Percentiles rank a stretch among this genome's conserved stretches.
These are phyloP conservation scores for Tragelaphus eurycerus DNA, from an alignment of 2,797 vertebrate species.

Conservation along the genomic window DNA sequence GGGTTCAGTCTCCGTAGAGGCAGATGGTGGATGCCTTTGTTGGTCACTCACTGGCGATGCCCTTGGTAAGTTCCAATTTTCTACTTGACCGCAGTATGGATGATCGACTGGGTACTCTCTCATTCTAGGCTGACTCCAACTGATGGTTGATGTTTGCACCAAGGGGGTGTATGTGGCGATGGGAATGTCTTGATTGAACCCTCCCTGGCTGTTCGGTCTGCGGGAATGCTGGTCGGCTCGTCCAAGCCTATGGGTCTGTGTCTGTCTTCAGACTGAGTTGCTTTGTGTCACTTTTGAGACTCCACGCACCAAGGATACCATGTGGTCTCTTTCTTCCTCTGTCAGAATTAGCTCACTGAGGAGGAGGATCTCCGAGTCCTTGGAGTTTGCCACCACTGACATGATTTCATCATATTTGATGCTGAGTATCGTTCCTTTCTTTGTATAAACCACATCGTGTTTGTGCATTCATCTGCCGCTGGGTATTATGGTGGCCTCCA, in stretches of 20 bases:
- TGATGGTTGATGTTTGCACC: background rate
- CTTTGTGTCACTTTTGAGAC: background rate
- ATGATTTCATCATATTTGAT: background rate
- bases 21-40: background rate
- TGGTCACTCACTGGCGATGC: accelerated
- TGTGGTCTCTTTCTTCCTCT: background rate
- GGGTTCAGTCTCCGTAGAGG: background rate
- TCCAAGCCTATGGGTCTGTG: background rate
- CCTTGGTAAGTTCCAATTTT: background rate
- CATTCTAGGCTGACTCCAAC: background rate
- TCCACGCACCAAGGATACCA: background rate
- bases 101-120: background rate
- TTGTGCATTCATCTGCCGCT: background rate
- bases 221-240: background rate
- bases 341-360: background rate
- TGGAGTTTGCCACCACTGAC: background rate
- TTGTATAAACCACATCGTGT: background rate
- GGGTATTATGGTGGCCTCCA: background rate
- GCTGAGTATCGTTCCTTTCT: background rate
- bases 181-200: background rate
- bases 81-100: background rate
- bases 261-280: background rate
- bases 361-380: background rate
- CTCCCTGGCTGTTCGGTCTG: background rate
- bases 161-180: accelerated